Evolutionary conservation across 2,888 invertebrate genomes (phyloP), one percentile per base, ranked within the genome.

Genomic region (Ethmia dodecea): DNA sequence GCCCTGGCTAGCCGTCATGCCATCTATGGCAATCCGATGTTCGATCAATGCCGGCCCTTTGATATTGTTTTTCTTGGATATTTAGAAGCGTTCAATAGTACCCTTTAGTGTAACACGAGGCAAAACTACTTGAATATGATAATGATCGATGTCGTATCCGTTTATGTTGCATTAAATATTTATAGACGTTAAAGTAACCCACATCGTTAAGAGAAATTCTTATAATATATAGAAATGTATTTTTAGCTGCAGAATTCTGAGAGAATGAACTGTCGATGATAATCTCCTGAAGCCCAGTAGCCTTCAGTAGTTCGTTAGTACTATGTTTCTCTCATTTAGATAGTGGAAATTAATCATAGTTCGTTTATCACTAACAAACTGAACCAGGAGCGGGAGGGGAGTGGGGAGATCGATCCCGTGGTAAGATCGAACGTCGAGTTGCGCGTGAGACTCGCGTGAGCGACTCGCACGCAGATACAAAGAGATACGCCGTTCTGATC

Each of bases 21-120:
- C 83, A 62, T 81, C 59, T 84, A 80, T 52, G 80, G 83, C 60
- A 72, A 77, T 78, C 77, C 62, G 56, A 59, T 60, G 62, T 66
- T 65, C 60, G 66, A 78, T 79, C 75, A 63, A 60, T 55, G 70
- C 64, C 64, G 64, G 57, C 54, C 48, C 63, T 70, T 71, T 67
- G 64, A 76, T 72, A 77, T 76, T 68, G 70, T 74, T 68, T 64
- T 64, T 61, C 53, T 61, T 47, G 65, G 65, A 66, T 62, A 64
- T 64, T 63, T 63, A 62, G 63, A 68, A 53, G 64, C 62, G 60
- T 66, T 69, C 62, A 67, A 72, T 65, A 57, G 44, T 43, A 45
- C 42, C 37, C 42, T 50, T 50, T 48, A 52, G 52, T 52, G 43
- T 40, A 37, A 42, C 46, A 45, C 40, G 33, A 43, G 42, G 5